Evolutionary conservation across 1,140 invertebrate genomes (phyloP).

Genomic region (Ostrea edulis): DNA sequence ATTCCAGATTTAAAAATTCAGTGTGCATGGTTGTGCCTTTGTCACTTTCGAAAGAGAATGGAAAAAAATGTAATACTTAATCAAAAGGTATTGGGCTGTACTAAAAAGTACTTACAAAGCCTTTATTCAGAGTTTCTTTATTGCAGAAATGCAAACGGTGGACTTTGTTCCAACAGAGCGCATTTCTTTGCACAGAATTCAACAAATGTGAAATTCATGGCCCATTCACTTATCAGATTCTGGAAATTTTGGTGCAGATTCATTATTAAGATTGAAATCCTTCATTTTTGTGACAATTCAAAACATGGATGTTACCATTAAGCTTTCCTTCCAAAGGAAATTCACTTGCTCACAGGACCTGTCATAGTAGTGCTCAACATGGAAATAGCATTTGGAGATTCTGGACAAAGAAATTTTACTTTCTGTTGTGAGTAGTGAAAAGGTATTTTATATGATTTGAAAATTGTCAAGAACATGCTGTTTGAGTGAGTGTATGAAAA

Average conservation of each 20-base stretch:
- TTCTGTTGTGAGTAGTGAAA: background rate
- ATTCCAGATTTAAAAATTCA: background rate
- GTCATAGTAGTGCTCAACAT: slow-evolving; percentile 32
- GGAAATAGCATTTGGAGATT: background rate
- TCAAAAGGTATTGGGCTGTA: background rate
- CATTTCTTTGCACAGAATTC: background rate
- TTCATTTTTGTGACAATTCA: slow-evolving; percentile 15
- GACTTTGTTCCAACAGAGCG: background rate
- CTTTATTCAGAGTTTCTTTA: background rate
- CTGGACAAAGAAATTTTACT: background rate
- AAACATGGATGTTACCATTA: background rate
- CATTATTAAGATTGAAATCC: background rate
- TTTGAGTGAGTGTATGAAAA: background rate
- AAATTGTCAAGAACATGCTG: background rate
- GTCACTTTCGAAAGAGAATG: slow-evolving; percentile 7
- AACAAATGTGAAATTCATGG: slow-evolving; percentile 25
- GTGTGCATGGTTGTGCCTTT: slow-evolving; percentile 24
- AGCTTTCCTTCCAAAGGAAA: slow-evolving; percentile 28
- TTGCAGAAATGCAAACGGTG: background rate
- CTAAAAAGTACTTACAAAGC: background rate
- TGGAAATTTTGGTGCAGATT: slow-evolving; percentile 1
- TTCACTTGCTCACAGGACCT: slow-evolving; percentile 28
- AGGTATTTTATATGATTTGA: background rate
- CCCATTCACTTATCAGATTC: background rate
- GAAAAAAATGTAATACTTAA: background rate